Evolutionary conservation across 2,113 vertebrate genomes (phyloP).

Genomic region (Sciurus niger): DNA sequence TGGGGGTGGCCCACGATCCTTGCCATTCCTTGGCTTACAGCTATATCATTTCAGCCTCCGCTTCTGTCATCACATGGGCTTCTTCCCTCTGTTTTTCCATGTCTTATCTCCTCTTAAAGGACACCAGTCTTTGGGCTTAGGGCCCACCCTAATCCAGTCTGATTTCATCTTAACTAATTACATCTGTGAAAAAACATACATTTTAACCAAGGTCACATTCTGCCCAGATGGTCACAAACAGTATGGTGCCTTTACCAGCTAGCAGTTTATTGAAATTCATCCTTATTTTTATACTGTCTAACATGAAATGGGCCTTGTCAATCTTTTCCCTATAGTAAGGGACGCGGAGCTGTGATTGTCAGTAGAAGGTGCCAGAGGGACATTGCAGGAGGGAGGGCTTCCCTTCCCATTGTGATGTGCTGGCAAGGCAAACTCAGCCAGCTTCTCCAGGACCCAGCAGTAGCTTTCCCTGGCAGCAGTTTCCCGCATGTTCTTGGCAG

Average conservation of each 20-base stretch:
- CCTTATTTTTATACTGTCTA: not conserved
- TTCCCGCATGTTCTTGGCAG: not conserved
- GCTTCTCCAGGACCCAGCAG: not conserved
- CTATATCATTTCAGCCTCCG: not conserved
- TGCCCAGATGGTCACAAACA: not conserved
- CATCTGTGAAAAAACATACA: not conserved
- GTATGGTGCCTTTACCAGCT: not conserved
- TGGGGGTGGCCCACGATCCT: no score
- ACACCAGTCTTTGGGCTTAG: not conserved
- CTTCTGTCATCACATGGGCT: not conserved
- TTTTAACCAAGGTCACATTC: not conserved
- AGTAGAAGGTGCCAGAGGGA: not conserved
- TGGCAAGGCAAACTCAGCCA: not conserved
- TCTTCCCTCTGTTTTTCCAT: not conserved
- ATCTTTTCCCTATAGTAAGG: not conserved
- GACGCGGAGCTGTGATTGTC: not conserved
- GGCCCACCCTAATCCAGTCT: not conserved
- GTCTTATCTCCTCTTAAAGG: constrained; percentile 1
- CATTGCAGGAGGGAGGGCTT: not conserved
- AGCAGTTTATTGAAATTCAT: not conserved
- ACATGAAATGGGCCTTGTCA: not conserved
- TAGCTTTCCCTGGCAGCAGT: not conserved
- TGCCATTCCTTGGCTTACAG: not conserved
- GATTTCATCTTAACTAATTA: constrained; percentile 5
- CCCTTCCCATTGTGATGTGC: not conserved